Base-by-base conservation (phyloP, 1,140 invertebrate genomes). In the Sycobia sp. region DNA sequence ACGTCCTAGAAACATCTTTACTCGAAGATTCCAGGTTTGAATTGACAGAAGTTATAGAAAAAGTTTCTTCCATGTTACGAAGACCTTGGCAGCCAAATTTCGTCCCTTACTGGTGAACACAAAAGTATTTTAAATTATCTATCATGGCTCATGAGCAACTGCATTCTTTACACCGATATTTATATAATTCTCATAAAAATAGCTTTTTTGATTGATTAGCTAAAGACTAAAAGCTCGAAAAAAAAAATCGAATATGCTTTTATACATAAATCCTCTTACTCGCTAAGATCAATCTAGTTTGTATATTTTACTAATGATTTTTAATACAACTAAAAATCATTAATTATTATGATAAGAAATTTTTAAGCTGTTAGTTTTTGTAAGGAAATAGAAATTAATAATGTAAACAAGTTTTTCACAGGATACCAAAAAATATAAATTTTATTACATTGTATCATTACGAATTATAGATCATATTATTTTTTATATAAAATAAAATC, bases 401-500 rank as follows among this genome's bases (percentile, higher is more conserved):
- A 44, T 44, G n/a, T n/a, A n/a, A n/a, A 44, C n/a, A 44, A 39
- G 14, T 39, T 11, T 39, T 51, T 55, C 36, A 14, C 41, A 59
- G 73, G 64, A 73, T 78, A 78, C 68, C 69, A 76, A 76, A 80
- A 76, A 80, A 78, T 80, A 80, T 69, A 80, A 79, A 79, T 66
- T 80, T 78, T 78, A 78, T 79, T 78, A 68, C 59, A 69, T 72
- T 58, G 71, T 72, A 62, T 69, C 36, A 67, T 70, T 68, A 63
- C 70, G 71, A 65, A 65, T 59, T 23, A 34, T 20, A 58, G 59
- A 39, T 44, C 66, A 61, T 71, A 34, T 67, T 20, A 56, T 65
- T 32, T 55, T 51, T 46, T 69, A 70, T 72, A 76, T 72, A 77
- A 72, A 76, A 72, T 70, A 74, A 77, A 74, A 70, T 73, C 64